Evolutionary conservation across 1,140 invertebrate species (phyloP), one percentile per base, ranked within the genome.

Genomic region (Capitella teleta): DNA sequence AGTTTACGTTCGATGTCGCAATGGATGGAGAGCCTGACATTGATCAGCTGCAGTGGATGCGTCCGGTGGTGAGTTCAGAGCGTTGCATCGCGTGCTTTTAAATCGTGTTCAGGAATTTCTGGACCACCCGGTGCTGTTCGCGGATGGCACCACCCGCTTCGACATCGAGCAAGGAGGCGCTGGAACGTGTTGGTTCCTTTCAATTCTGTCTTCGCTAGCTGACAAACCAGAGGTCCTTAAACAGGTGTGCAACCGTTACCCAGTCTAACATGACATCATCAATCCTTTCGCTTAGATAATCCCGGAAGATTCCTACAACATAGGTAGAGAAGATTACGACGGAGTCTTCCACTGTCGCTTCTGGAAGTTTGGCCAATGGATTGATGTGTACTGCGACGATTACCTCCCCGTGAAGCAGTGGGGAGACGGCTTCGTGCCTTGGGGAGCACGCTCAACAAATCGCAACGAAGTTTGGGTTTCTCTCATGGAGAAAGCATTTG

Each of bases 401-500:
- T 72, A 77, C 51, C 63, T 87, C 28, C 85, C 85, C 5, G 52
- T 49, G 59, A 57, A 32, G 8, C 8, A 32, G n/a, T 32, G 12
- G 6, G 38, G 38, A 14, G 38, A 58, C 65, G 19, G n/a, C 55
- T 77, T 57, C 79, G 80, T 25, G 67, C 80, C 1, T 64, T 72
- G 49, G 57, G 71, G 19, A 72, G 66, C 36, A 63, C 67, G 21
- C 62, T 64, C 1, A 60, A 51, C 61, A 0, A 62, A 72, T 42
- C 18, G 57, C 1, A 61, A 61, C 37, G 75, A 76, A 55, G 70
- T 76, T 56, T 77, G 75, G 75, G 66, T 72, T 5, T 76, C 83
- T 2, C 65, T 87, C 3, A 64, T 87, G 19, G 85, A 87, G 68
- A 87, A 87, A 68, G 84, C 83, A 14, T 86, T 86, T 67, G 83